Conservation (phyloP, 2,113 vertebrate species). For the Cyprinodon brontotheroides region DNA sequence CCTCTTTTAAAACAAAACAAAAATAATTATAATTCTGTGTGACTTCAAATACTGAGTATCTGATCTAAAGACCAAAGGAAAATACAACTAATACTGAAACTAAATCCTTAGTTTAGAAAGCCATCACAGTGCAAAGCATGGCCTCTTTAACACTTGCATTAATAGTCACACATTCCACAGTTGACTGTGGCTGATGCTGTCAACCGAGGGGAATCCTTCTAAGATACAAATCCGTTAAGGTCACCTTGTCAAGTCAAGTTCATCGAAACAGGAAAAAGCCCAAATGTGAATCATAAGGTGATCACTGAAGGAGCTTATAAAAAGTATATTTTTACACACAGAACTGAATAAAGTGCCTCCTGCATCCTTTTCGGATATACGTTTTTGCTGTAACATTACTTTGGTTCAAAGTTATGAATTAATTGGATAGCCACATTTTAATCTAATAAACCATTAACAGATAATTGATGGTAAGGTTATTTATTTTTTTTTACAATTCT, state of each 20-base stretch:
- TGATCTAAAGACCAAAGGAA: not conserved
- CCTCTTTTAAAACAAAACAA: not conserved
- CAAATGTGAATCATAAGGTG: too few species aligned
- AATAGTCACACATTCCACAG: conserved; percentile 6
- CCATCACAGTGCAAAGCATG: not conserved
- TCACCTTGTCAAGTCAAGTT: not conserved
- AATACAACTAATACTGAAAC: not conserved
- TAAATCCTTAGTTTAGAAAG: not conserved
- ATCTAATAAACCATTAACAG: too few species aligned
- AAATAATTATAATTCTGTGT: not conserved
- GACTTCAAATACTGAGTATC: not conserved
- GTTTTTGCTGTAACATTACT: too few species aligned
- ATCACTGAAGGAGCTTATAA: too few species aligned
- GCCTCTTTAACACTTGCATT: not conserved
- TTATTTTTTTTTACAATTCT: too few species aligned
- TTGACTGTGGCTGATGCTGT: conserved; percentile 6
- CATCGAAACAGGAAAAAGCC: too few species aligned
- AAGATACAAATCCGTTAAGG: not conserved
- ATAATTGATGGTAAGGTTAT: too few species aligned
- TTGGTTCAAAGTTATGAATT: too few species aligned
- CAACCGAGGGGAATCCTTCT: not conserved
- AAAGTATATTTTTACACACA: too few species aligned
- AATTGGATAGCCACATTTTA: too few species aligned
- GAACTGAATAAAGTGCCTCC: too few species aligned
- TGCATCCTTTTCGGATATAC: too few species aligned